Evolutionary conservation across 2,888 invertebrate species (phyloP).

Genomic region (Catocala fraxini): DNA sequence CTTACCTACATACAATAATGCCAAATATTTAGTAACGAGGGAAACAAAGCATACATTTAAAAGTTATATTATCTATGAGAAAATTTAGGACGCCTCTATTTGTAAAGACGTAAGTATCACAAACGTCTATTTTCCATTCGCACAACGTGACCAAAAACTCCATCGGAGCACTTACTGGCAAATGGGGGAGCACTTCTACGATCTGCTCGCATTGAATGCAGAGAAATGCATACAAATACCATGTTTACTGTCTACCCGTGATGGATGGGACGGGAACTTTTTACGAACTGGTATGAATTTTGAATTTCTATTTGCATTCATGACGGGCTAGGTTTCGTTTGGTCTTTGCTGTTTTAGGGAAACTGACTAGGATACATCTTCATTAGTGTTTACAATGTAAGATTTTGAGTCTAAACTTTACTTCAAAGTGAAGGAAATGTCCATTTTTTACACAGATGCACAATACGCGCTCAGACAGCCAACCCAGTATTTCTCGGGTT

Average conservation of each 20-base stretch:
- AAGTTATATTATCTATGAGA: too few relatives aligned
- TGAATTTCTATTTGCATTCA: constrained; percentile 37
- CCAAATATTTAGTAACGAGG: too few relatives aligned
- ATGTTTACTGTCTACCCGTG: constrained; percentile 65
- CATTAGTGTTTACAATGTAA: not conserved
- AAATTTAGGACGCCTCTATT: not conserved
- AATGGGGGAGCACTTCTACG: constrained; percentile 12
- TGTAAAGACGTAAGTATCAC: not conserved
- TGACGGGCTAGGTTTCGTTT: constrained; percentile 5
- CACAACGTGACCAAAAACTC: constrained; percentile 8
- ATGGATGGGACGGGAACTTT: constrained; percentile 50
- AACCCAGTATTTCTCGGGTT: too few relatives aligned
- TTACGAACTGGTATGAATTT: constrained; percentile 39
- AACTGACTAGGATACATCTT: not conserved
- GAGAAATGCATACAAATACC: constrained; percentile 65
- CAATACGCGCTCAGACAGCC: too few relatives aligned
- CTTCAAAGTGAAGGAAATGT: too few relatives aligned
- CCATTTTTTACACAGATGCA: too few relatives aligned
- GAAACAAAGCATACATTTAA: too few relatives aligned
- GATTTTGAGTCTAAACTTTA: too few relatives aligned
- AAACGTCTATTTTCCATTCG: not conserved
- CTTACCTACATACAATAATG: too few relatives aligned
- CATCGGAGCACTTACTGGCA: constrained; percentile 13
- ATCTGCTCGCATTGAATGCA: constrained; percentile 52
- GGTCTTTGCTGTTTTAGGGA: constrained; percentile 8